A percentile compares a stretch with the other conserved stretches of the same genome.
These are phyloP conservation scores for Myiagra hebetior DNA, from an alignment of 2,113 vertebrate species.

Conservation along the genomic window DNA sequence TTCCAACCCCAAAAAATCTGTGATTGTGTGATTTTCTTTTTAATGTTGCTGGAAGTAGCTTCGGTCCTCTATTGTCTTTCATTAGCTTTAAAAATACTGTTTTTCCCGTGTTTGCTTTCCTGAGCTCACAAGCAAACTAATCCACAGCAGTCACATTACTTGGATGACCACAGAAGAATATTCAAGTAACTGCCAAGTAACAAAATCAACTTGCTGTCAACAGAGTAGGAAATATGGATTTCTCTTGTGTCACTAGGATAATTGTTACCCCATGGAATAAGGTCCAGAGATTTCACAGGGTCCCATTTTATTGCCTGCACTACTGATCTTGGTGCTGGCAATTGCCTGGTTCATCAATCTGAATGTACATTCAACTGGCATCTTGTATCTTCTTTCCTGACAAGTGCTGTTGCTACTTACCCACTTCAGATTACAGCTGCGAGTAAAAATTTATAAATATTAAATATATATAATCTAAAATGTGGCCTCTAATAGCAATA, in stretches of 20 bases:
- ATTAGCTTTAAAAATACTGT: background rate
- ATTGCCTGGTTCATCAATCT: background rate
- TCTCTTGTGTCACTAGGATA: background rate
- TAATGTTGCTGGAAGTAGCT: background rate
- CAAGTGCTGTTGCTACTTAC: background rate
- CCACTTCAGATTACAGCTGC: background rate
- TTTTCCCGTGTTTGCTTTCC: background rate
- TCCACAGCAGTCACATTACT: background rate
- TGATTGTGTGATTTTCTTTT: background rate
- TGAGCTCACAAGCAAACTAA: background rate
- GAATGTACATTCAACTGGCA: background rate
- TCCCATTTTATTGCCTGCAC: background rate
- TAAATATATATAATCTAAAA: background rate
- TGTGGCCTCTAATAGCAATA: background rate
- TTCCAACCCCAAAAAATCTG: background rate
- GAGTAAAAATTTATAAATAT: background rate
- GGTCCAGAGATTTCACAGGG: background rate
- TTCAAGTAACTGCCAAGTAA: background rate
- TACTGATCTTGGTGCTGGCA: background rate
- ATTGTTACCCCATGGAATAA: too few species aligned
- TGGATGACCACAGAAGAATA: background rate
- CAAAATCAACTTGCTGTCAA: background rate
- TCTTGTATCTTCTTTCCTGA: background rate
- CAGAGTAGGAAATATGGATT: accelerated
- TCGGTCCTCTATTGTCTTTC: background rate